These are phyloP conservation scores for Ormyrus thymus DNA, from an alignment of 2,888 invertebrate species.

Conservation along the genomic window DNA sequence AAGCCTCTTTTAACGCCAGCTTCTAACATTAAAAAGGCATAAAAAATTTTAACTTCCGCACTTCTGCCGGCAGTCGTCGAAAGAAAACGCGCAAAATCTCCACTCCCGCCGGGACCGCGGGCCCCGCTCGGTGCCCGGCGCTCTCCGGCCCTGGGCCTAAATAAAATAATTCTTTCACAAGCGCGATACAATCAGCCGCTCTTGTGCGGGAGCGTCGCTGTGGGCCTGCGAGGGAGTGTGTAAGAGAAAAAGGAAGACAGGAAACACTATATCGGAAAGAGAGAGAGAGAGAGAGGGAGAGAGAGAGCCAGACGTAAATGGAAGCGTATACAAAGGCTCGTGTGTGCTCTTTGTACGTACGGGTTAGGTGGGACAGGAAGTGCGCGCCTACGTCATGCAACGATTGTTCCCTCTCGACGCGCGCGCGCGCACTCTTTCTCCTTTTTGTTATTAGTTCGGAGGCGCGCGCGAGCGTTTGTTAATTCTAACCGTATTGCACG, in stretches of 20 bases:
- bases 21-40: too few species aligned
- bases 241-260: neutral
- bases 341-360: slow-evolving; percentile 32
- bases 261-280: slow-evolving; percentile 1
- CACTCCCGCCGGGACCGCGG: neutral
- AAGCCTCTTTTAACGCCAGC: too few species aligned
- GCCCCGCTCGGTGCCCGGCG: neutral
- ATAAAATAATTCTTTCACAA: slow-evolving; percentile 33
- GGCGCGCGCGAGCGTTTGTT: slow-evolving; percentile 21
- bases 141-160: neutral
- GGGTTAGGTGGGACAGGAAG: slow-evolving; percentile 59
- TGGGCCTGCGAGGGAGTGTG: neutral
- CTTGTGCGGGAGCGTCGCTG: neutral
- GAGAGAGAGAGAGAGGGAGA: slow-evolving; percentile 15
- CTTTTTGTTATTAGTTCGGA: slow-evolving; percentile 39
- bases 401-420: slow-evolving; percentile 54
- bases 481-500: neutral
- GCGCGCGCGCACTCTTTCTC: neutral
- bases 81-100: too few species aligned
- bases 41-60: too few species aligned
- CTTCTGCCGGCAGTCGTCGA: too few species aligned
- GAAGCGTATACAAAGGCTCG: slow-evolving; percentile 30
- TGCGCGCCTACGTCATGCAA: slow-evolving; percentile 57
- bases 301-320: neutral
- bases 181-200: neutral